These are phyloP conservation scores for Melanotaenia nigrans DNA, from an alignment of 2,797 vertebrate genomes.

Conservation along the genomic window DNA sequence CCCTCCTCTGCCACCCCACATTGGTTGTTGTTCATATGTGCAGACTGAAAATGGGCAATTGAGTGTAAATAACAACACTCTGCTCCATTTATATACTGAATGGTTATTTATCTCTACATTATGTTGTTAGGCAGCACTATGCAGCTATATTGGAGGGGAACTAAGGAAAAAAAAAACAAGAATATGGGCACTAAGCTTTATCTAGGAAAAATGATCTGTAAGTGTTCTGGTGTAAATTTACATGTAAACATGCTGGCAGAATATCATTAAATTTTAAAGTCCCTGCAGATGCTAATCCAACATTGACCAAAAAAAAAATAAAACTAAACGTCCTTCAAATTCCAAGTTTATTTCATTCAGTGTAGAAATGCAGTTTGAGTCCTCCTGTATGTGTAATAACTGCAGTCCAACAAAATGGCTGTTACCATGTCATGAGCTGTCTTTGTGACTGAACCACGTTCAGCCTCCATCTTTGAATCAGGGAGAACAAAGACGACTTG, in stretches of 20 bases:
- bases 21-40: constrained; percentile 46
- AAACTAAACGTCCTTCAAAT: background rate
- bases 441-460: constrained; percentile 56
- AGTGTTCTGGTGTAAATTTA: constrained; percentile 10
- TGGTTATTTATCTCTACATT: constrained; percentile 32
- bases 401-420: constrained; percentile 79
- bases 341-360: background rate
- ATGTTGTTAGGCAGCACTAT: constrained; percentile 39
- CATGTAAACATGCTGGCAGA: background rate
- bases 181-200: constrained; percentile 6
- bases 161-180: background rate
- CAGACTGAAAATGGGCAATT: constrained; percentile 44
- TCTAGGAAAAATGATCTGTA: constrained; percentile 16
- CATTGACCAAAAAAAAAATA: too few relatives aligned
- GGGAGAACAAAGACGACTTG: constrained; percentile 59
- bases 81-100: constrained; percentile 40
- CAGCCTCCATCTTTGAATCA: constrained; percentile 76
- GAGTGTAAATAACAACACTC: constrained; percentile 64
- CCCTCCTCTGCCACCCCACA: constrained; percentile 55
- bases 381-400: constrained; percentile 13
- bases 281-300: background rate
- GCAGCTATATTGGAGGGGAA: constrained; percentile 3
- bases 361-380: background rate
- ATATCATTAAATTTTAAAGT: background rate
- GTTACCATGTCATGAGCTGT: constrained; percentile 51